phyloP scores from a whole-genome alignment of 1,140 invertebrate species.

The Aphelinus atriplicis region DNA sequence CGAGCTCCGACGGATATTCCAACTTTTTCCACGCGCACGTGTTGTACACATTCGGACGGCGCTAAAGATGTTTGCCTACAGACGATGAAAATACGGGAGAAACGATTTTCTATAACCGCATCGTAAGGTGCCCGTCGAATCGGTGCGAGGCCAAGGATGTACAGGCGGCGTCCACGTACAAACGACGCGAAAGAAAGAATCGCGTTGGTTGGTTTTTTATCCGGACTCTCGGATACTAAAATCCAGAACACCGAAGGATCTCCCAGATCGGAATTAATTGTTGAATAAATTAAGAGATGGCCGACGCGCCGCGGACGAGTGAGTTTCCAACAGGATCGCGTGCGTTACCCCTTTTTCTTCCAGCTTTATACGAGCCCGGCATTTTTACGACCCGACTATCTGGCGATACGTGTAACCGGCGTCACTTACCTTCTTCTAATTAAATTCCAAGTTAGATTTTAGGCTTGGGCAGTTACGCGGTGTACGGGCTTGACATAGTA shows the following conservation, averaged over 20 bases:
- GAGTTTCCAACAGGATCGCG: conserved; percentile 2
- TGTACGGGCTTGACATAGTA: neutral
- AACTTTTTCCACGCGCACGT: too few relatives aligned
- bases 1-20: too few relatives aligned
- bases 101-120: too few relatives aligned
- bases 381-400: conserved; percentile 5
- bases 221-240: too few relatives aligned
- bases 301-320: neutral
- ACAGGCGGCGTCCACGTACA: neutral
- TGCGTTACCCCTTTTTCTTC: neutral
- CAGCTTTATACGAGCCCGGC: neutral
- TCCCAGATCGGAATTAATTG: neutral
- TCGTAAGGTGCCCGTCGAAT: too few relatives aligned
- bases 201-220: neutral
- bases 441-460: conserved; percentile 29
- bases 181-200: conserved; percentile 7
- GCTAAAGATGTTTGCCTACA: too few relatives aligned
- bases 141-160: neutral
- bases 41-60: too few relatives aligned
- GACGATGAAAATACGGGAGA: too few relatives aligned
- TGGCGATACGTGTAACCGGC: conserved; percentile 11
- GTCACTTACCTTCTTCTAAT: conserved; percentile 31
- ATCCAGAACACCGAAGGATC: neutral
- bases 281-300: conserved; percentile 23
- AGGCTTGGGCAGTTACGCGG: conserved; percentile 13